A percentile compares a stretch with the other conserved stretches of the same genome.
Conservation (phyloP, 2,113 vertebrate species). For the Vicugna pacos region DNA sequence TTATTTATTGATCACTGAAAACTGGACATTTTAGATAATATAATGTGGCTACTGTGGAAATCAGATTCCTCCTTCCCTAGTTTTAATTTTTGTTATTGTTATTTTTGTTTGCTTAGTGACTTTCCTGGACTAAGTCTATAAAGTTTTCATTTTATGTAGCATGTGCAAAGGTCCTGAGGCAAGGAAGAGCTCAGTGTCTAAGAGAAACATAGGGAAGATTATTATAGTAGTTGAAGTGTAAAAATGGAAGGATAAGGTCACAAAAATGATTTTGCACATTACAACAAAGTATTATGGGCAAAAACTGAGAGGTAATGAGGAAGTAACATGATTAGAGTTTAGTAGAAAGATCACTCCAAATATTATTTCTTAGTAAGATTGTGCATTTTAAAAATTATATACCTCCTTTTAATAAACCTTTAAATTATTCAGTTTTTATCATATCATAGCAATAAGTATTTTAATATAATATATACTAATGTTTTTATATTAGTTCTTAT, state of each 20-base stretch:
- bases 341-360: not conserved
- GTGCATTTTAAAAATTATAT: not conserved
- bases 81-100: not conserved
- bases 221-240: not conserved
- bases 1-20: not conserved
- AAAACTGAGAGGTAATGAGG: not conserved
- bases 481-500: not conserved
- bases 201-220: not conserved
- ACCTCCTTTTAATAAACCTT: not conserved
- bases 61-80: not conserved
- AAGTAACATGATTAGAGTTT: not conserved
- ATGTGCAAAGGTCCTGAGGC: not conserved
- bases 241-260: not conserved
- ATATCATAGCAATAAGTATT: not conserved
- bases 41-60: not conserved
- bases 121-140: not conserved
- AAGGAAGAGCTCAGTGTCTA: not conserved
- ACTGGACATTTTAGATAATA: not conserved
- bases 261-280: not conserved
- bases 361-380: not conserved
- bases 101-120: not conserved
- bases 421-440: not conserved
- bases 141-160: not conserved
- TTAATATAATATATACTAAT: not conserved
- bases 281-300: not conserved